phyloP scores from a whole-genome alignment of 2,113 vertebrate species.

The Bombycilla garrulus region DNA sequence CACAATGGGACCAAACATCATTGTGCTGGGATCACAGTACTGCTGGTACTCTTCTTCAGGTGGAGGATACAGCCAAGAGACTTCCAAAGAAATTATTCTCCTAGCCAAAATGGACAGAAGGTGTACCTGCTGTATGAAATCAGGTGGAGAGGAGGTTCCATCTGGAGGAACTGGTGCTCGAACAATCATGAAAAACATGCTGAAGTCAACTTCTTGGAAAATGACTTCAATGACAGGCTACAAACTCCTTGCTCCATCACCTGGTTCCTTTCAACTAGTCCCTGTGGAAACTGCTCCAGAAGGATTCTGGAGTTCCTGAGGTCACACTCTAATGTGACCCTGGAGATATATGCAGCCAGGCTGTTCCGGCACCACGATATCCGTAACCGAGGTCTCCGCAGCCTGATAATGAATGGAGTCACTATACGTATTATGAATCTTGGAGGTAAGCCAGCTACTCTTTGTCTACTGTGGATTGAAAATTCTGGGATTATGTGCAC shows the following conservation, averaged over 20 bases:
- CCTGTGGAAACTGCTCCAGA: slow-evolving; percentile 38
- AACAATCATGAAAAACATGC: not conserved
- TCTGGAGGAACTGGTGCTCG: slow-evolving; percentile 31
- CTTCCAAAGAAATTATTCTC: slow-evolving; percentile 35
- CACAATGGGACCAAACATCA: not conserved
- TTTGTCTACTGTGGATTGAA: not conserved
- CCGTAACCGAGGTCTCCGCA: slow-evolving; percentile 44
- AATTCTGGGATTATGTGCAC: not conserved
- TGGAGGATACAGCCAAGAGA: slow-evolving; percentile 49
- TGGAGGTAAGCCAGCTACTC: slow-evolving; percentile 30
- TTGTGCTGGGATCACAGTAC: not conserved
- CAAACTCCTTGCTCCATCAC: slow-evolving; percentile 28
- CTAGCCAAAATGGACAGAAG: not conserved
- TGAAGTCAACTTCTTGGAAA: slow-evolving; percentile 68
- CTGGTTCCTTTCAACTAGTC: slow-evolving; percentile 70
- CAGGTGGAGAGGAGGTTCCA: not conserved
- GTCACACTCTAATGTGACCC: slow-evolving; percentile 1
- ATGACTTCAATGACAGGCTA: not conserved
- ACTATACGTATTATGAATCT: slow-evolving; percentile 15
- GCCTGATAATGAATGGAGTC: not conserved
- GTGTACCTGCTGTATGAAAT: slow-evolving; percentile 66
- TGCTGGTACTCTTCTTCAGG: slow-evolving; percentile 24
- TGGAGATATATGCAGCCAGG: slow-evolving; percentile 36
- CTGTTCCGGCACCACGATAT: not conserved
- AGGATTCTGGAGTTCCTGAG: slow-evolving; percentile 54